These are phyloP conservation scores for Solenodon paradoxus DNA, from an alignment of 2,113 vertebrate species.

Conservation along the genomic window DNA sequence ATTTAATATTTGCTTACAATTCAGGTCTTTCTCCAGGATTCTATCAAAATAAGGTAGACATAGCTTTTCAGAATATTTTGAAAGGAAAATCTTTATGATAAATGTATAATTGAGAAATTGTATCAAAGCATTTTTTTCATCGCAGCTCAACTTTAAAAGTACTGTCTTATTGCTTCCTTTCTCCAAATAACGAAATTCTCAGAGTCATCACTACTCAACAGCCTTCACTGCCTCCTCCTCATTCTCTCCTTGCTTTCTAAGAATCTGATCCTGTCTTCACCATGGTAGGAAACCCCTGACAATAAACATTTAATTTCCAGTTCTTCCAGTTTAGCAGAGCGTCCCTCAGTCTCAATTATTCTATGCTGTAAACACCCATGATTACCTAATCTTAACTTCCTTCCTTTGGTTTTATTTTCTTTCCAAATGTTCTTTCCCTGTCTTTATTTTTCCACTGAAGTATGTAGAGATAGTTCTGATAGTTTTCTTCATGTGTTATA, in stretches of 20 bases:
- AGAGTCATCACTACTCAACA: not conserved
- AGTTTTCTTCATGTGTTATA: not conserved
- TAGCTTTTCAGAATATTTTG: not conserved
- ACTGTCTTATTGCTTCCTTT: not conserved
- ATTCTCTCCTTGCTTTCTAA: not conserved
- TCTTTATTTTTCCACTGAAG: not conserved
- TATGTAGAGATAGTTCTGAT: not conserved
- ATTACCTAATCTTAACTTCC: not conserved
- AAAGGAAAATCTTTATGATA: not conserved
- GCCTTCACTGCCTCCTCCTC: not conserved
- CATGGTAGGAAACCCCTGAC: not conserved
- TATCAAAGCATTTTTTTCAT: not conserved
- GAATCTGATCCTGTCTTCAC: not conserved
- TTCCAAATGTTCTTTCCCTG: not conserved
- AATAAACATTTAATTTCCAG: not conserved
- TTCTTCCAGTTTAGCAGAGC: not conserved
- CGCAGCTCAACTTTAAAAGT: not conserved
- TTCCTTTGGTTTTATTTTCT: not conserved
- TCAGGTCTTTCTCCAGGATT: not conserved
- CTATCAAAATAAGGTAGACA: not conserved
- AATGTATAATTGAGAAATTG: not conserved
- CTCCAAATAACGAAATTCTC: not conserved
- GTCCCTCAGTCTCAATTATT: not conserved
- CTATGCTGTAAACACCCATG: not conserved
- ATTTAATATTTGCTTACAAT: not conserved